These are phyloP conservation scores for Petrocephalus schoutedeni DNA, from an alignment of 2,797 vertebrate genomes.

Conservation along the genomic window DNA sequence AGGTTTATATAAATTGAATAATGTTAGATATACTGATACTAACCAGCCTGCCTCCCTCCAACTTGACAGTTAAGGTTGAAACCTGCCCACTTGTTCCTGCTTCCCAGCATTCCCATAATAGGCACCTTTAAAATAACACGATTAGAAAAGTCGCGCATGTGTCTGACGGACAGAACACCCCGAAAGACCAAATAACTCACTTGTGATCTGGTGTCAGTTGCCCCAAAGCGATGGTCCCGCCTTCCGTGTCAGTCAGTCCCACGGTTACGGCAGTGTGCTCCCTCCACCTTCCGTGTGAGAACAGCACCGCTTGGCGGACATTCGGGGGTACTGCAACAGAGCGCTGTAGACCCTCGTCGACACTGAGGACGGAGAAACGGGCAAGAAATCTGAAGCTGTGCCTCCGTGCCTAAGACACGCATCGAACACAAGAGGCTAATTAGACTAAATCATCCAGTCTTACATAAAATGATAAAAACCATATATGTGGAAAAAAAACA, in stretches of 20 bases:
- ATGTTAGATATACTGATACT: neutral
- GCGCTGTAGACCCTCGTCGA: slow-evolving; percentile 39
- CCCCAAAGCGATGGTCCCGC: slow-evolving; percentile 54
- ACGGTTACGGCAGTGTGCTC: slow-evolving; percentile 54
- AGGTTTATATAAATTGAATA: neutral
- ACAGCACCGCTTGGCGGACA: slow-evolving; percentile 65
- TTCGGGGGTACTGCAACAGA: slow-evolving; percentile 48
- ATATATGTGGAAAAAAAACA: neutral
- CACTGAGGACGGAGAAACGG: slow-evolving; percentile 32
- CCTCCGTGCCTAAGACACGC: neutral
- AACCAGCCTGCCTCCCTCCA: slow-evolving; percentile 55
- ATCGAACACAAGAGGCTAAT: neutral
- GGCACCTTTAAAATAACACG: slow-evolving; percentile 47
- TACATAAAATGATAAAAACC: neutral
- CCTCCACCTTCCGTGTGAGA: slow-evolving; percentile 61
- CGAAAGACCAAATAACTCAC: slow-evolving; percentile 35
- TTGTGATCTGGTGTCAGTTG: slow-evolving; percentile 66
- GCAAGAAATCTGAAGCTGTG: neutral
- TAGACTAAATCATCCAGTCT: neutral
- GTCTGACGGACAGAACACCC: neutral
- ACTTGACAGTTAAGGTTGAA: slow-evolving; percentile 49
- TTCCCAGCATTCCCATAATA: slow-evolving; percentile 67
- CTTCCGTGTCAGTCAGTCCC: slow-evolving; percentile 52
- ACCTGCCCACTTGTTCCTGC: slow-evolving; percentile 56
- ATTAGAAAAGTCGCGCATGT: neutral